Conservation (phyloP, 92 coral and sea anemone species). For the Parazoanthus atlanticus region DNA sequence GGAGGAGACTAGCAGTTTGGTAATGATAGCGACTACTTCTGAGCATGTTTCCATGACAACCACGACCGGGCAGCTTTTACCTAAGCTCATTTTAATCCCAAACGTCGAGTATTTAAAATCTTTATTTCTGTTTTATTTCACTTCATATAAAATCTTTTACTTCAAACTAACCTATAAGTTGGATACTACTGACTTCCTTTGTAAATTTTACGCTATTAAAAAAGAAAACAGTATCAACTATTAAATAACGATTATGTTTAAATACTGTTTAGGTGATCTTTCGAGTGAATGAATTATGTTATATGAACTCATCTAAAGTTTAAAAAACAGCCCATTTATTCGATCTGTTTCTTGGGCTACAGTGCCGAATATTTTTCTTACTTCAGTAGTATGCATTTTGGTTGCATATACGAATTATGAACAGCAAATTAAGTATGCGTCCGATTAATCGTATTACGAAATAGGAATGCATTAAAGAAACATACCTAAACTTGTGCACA, state of each 20-base stretch:
- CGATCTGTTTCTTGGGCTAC: background rate
- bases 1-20: no score
- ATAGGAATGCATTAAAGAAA: background rate
- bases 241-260: constrained; percentile 3
- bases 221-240: background rate
- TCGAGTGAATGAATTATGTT: background rate
- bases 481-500: background rate
- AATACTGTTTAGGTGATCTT: background rate
- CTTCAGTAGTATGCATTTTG: background rate
- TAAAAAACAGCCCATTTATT: background rate
- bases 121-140: background rate
- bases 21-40: no score
- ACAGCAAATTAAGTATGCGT: background rate
- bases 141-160: background rate
- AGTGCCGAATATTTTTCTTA: background rate
- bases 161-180: background rate
- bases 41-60: no score
- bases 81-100: no score
- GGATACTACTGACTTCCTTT: background rate
- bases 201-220: background rate
- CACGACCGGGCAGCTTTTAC: no score
- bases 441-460: no score
- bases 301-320: no score
- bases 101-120: background rate
- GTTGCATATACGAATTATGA: no score